These are phyloP conservation scores for Arbacia lixula DNA, from an alignment of 53 echinoderm and acorn worm genomes.

Conservation along the genomic window DNA sequence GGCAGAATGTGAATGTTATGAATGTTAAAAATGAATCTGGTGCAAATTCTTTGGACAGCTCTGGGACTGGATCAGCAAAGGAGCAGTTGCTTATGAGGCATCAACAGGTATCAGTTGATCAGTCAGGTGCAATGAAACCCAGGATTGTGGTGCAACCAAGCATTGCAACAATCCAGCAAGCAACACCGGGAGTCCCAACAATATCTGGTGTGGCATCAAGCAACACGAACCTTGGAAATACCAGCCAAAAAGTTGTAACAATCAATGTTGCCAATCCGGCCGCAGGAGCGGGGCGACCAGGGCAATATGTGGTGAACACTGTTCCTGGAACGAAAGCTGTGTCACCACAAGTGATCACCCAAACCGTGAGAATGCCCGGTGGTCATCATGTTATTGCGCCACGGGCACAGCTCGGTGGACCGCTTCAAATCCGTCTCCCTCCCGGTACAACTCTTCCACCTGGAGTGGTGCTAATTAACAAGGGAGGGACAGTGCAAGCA, in stretches of 20 bases:
- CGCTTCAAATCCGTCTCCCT: conserved; percentile 80
- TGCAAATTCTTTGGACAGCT: conserved; percentile 4
- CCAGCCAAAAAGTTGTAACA: conserved; percentile 72
- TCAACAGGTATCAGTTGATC: conserved; percentile 51
- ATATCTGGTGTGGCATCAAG: conserved; percentile 38
- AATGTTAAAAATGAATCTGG: conserved; percentile 28
- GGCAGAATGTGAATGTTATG: conserved; percentile 6
- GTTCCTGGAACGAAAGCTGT: conserved; percentile 33
- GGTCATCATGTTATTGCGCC: conserved; percentile 92
- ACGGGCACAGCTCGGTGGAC: conserved; percentile 61
- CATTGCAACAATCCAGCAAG: conserved; percentile 58
- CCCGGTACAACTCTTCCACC: conserved; percentile 83
- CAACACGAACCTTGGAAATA: conserved; percentile 49
- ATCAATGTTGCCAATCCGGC: conserved; percentile 68
- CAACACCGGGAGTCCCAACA: conserved; percentile 22
- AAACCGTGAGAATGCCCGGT: conserved; percentile 74
- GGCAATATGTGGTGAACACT: conserved; percentile 62
- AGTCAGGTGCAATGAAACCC: conserved; percentile 67
- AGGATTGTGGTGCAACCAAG: conserved; percentile 56
- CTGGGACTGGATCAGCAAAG: conserved; percentile 30
- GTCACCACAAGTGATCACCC: conserved; percentile 67
- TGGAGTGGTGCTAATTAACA: conserved; percentile 88
- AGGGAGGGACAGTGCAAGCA: conserved; percentile 89
- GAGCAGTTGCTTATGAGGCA: conserved; percentile 37
- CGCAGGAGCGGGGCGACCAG: conserved; percentile 48